Base-by-base conservation (phyloP, 2,888 invertebrate species). In the Lasioglossum marginatum region DNA sequence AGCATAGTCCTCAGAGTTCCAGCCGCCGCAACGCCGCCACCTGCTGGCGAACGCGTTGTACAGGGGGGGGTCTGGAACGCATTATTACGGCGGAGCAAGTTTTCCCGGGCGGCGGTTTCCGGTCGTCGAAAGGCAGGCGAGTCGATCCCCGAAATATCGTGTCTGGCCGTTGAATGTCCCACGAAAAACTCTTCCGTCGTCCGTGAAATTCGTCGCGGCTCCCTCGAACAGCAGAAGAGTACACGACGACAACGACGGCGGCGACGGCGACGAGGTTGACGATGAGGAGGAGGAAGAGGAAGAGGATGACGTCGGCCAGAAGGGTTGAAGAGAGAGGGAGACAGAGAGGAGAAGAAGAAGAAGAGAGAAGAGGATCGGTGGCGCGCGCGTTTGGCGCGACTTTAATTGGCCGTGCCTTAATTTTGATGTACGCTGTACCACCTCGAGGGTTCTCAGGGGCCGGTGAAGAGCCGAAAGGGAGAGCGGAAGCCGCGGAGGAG, bases 371-470 rank as follows among this genome's bases (percentile, higher is more conserved):
- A 34, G 77, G 80, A 57, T 77, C 80, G 66, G 66, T 66, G 63
- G 45, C 45, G 79, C 63, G 63, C 34, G 74, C 72, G 87, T 89
- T 89, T 89, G 83, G 89, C 91, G 88, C 91, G 88, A 90, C 92
- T 94, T 93, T 93, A 94, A 93, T 94, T 94, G 94, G 93, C 92
- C 92, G 93, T 93, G 92, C 90, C 92, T 93, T 93, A 92, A 93
- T 93, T 93, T 93, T 90, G 90, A 92, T 92, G 92, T 91, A 90
- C 90, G 90, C 90, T 87, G 91, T 92, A 92, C 92, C 89, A 89
- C 87, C 90, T 93, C 90, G 91, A 93, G 93, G 91, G 91, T 92
- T 88, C 93, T 93, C 88, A 83, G 88, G 77, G 63, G 86, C 77
- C 87, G 87, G 82, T 85, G 85, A 88, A 91, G 91, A 87, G 88